Percentiles rank a stretch among this genome's conserved stretches.
phyloP scores from a whole-genome alignment of 2,888 invertebrate genomes.

The Calliopum simillimum region DNA sequence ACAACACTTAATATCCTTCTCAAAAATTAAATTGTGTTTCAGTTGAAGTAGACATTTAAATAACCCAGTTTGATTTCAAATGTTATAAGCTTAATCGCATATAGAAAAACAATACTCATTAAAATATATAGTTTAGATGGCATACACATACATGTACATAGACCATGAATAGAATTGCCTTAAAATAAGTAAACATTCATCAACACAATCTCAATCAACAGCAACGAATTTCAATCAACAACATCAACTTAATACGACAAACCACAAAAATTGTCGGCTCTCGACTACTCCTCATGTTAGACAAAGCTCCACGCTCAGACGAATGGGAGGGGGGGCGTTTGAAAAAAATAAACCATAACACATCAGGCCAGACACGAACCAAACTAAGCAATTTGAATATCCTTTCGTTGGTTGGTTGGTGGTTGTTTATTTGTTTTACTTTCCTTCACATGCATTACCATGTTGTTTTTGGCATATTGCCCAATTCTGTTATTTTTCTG shows the following conservation, averaged over 20 bases:
- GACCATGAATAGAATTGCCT: too few relatives aligned
- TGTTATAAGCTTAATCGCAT: too few relatives aligned
- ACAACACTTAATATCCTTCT: too few relatives aligned
- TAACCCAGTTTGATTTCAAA: too few relatives aligned
- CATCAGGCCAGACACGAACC: background rate
- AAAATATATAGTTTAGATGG: too few relatives aligned
- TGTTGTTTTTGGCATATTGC: background rate
- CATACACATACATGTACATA: too few relatives aligned
- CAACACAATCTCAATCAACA: conserved; percentile 22
- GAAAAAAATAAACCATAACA: background rate
- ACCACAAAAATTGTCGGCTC: conserved; percentile 10
- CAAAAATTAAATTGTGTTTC: too few relatives aligned
- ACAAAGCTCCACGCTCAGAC: too few relatives aligned
- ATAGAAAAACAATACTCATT: too few relatives aligned
- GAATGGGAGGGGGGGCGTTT: background rate
- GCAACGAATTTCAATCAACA: conserved; percentile 12
- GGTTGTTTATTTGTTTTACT: background rate
- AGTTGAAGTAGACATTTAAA: too few relatives aligned
- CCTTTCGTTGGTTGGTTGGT: conserved; percentile 2
- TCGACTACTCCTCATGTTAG: background rate
- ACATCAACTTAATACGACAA: conserved; percentile 8
- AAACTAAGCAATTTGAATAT: background rate
- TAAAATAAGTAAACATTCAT: conserved; percentile 8
- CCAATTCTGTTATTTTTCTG: background rate
- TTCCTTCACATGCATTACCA: background rate